Percentiles rank a stretch among this genome's conserved stretches.
phyloP scores from a whole-genome alignment of 2,113 vertebrate species.

The Oryzias javanicus region DNA sequence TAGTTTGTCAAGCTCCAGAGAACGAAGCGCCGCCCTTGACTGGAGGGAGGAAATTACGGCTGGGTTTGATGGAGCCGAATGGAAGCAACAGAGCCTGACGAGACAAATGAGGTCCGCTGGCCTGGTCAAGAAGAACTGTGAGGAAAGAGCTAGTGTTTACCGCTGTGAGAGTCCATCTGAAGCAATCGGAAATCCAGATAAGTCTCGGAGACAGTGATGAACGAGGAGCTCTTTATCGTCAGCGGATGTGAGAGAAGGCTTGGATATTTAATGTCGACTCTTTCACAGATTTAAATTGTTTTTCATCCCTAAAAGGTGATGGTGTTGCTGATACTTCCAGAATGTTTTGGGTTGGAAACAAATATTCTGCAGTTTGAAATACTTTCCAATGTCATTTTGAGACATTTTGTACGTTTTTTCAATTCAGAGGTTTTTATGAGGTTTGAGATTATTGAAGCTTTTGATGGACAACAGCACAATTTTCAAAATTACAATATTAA shows the following conservation, averaged over 20 bases:
- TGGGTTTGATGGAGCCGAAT: slow-evolving; percentile 34
- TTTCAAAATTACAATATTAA: no score
- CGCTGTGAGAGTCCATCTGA: slow-evolving; percentile 34
- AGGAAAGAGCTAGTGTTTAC: slow-evolving; percentile 24
- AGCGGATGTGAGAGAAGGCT: slow-evolving; percentile 4
- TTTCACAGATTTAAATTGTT: slow-evolving; percentile 4
- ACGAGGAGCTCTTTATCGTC: slow-evolving; percentile 18
- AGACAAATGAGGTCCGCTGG: slow-evolving; percentile 56
- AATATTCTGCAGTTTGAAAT: no score
- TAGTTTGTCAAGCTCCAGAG: slow-evolving; percentile 33
- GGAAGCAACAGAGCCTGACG: slow-evolving; percentile 53
- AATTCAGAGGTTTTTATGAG: no score
- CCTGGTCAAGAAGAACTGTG: slow-evolving; percentile 37
- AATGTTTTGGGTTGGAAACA: no score
- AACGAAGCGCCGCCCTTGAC: slow-evolving; percentile 53
- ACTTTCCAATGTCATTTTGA: no score
- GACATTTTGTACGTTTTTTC: no score
- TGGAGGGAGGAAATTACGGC: slow-evolving; percentile 49
- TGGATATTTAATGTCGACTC: neutral
- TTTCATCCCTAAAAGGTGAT: neutral
- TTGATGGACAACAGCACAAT: no score
- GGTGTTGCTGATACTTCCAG: no score
- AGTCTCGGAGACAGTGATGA: slow-evolving; percentile 27
- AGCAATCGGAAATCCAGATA: slow-evolving; percentile 12
- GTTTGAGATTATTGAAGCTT: no score